Evolutionary conservation across 1,140 invertebrate species (phyloP).

Genomic region (Theocolax elegans): DNA sequence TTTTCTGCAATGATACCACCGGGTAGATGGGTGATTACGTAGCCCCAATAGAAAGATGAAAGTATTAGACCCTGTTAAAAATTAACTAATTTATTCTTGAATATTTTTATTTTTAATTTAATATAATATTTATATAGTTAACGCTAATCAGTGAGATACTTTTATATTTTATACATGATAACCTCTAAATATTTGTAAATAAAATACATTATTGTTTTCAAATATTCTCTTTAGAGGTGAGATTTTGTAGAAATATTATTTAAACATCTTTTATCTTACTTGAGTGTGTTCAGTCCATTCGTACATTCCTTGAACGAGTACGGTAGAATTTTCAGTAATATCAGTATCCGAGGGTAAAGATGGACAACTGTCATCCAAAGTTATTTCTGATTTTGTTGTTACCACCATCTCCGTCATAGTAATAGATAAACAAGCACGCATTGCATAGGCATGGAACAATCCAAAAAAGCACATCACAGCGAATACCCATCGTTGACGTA

Average conservation of each 20-base stretch:
- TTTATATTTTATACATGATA: neutral
- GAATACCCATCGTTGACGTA: slow-evolving; percentile 76
- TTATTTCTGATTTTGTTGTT: neutral
- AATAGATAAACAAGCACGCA: neutral
- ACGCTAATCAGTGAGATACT: neutral
- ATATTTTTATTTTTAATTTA: too few species aligned
- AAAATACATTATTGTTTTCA: too few species aligned
- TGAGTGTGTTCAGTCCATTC: neutral
- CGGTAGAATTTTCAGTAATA: too few species aligned
- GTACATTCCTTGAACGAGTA: neutral
- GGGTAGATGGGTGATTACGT: neutral
- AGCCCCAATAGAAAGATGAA: slow-evolving; percentile 9
- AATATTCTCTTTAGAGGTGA: too few species aligned
- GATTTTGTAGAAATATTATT: too few species aligned
- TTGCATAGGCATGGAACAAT: slow-evolving; percentile 85
- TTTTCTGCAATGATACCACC: neutral
- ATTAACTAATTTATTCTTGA: neutral
- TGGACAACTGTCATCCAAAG: neutral
- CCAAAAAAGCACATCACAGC: slow-evolving; percentile 87
- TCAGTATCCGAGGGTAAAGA: neutral
- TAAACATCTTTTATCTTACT: neutral
- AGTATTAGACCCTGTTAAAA: neutral
- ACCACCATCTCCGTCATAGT: neutral
- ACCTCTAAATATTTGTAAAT: too few species aligned
- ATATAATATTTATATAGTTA: too few species aligned